Evolutionary conservation across 1,140 invertebrate species (phyloP).

Genomic region (Nixonia krombeini): DNA sequence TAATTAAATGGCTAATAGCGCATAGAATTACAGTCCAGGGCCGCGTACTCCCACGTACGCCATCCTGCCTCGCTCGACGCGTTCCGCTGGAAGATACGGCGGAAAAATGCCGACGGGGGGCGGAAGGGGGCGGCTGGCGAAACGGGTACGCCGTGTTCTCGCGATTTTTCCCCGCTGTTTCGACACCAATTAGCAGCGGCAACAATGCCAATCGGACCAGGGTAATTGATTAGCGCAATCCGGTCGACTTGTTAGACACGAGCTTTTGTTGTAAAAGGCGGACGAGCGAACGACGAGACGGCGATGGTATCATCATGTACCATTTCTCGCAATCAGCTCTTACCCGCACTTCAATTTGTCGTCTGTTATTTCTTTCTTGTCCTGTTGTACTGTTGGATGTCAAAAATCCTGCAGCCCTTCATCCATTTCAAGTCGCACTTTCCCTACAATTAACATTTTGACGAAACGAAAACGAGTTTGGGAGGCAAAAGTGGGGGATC

Average conservation of each 20-base stretch:
- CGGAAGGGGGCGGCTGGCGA: conserved; percentile 27
- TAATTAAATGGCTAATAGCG: conserved; percentile 72
- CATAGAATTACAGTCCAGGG: conserved; percentile 69
- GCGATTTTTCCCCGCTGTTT: conserved; percentile 20
- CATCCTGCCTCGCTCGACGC: conserved; percentile 43
- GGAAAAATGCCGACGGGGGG: not conserved
- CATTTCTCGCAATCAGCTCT: too few species aligned
- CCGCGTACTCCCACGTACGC: conserved; percentile 68
- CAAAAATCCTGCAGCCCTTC: too few species aligned
- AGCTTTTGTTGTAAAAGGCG: too few species aligned
- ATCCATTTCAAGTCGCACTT: too few species aligned
- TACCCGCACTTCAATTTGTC: too few species aligned
- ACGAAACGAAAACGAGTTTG: too few species aligned
- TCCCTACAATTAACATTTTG: too few species aligned
- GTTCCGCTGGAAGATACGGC: conserved; percentile 45
- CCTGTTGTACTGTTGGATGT: too few species aligned
- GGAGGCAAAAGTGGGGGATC: too few species aligned
- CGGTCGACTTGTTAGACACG: conserved; percentile 50
- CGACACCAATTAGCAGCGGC: conserved; percentile 44
- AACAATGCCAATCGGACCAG: conserved; percentile 39
- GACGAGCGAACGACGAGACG: too few species aligned
- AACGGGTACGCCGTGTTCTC: conserved; percentile 1
- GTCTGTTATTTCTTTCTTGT: too few species aligned
- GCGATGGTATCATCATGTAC: too few species aligned
- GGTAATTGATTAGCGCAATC: conserved; percentile 55